Conservation (phyloP, 2,888 invertebrate genomes). For the Ceraclea dissimilis region DNA sequence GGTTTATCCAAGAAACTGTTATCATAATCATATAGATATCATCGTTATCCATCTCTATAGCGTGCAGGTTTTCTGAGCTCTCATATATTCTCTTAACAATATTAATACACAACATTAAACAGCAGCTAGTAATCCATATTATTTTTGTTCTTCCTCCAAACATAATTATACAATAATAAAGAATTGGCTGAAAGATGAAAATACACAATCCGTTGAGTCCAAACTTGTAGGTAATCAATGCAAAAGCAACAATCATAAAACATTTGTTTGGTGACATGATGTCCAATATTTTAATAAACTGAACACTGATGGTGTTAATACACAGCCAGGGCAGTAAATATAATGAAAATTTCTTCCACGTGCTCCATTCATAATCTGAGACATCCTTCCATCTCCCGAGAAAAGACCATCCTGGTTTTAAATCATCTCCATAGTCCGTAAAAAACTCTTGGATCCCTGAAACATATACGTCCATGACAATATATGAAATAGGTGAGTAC, state of each 20-base stretch:
- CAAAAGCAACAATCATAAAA: slow-evolving; percentile 45
- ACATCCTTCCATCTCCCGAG: slow-evolving; percentile 52
- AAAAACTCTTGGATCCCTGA: slow-evolving; percentile 11
- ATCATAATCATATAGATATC: slow-evolving; percentile 49
- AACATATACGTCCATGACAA: too few relatives aligned
- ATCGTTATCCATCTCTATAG: slow-evolving; percentile 41
- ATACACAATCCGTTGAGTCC: slow-evolving; percentile 46
- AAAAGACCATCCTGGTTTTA: slow-evolving; percentile 50
- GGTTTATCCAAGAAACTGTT: slow-evolving; percentile 61
- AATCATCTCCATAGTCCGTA: slow-evolving; percentile 34
- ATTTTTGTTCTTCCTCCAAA: slow-evolving; percentile 12
- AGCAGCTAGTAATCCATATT: slow-evolving; percentile 21
- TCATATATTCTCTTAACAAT: slow-evolving; percentile 40
- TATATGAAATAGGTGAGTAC: too few relatives aligned
- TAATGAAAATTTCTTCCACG: slow-evolving; percentile 50
- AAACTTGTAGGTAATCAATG: slow-evolving; percentile 42
- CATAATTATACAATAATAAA: slow-evolving; percentile 35
- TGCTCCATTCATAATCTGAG: slow-evolving; percentile 66
- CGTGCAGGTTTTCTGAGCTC: slow-evolving; percentile 40
- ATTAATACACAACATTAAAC: slow-evolving; percentile 45
- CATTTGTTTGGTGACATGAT: slow-evolving; percentile 41
- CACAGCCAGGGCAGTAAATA: slow-evolving; percentile 49
- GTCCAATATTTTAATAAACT: slow-evolving; percentile 37
- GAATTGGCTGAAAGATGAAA: slow-evolving; percentile 48
- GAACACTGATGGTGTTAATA: slow-evolving; percentile 48